Evolutionary conservation across 2,797 vertebrate genomes (phyloP), one percentile per base, ranked within the genome.

Genomic region (Chloroceryle inda): DNA sequence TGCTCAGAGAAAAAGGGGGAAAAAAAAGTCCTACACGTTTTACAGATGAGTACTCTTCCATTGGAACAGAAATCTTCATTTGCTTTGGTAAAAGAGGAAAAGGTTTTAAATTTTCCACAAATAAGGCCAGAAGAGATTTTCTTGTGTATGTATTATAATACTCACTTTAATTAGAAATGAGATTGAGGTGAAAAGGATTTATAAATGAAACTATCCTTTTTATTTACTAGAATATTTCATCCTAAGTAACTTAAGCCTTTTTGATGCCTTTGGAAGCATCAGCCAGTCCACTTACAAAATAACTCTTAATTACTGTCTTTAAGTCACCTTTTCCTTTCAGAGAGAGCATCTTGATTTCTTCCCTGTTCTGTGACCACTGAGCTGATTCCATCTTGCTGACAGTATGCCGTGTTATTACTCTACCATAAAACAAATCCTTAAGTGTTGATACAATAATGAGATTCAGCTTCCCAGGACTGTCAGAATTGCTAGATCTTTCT

Each of bases 311-410:
- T 91, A 64, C 68, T 76, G 53, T 91, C 79, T 56, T 63, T 85
- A 92, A 87, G 55, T 73, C 47, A 73, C 94, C 75, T 83, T 76
- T 84, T 59, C 56, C 63, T 73, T 94, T 94, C 76, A 89, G 76
- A 81, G 58, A 37, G 77, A 49, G 50, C 69, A 68, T 80, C 53
- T 72, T 91, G 55, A 79, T 94, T 95, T 95, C 52, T 40, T 55
- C 44, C 75, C 62, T 31, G 18, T 55, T 88, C 29, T 62, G 26
- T 67, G 92, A 72, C 85, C 76, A 59, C 50, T 62, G 69, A 84
- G 67, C 76, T 84, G 62, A 86, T 90, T 88, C 73, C 20, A 42
- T 94, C 44, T 79, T 85, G n/a, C 38, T 92, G 62, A 62, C 58
- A 62, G 47, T 78, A 35, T n/a, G 22, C 42, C 0, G 0, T 66